Evolutionary conservation across 1,140 invertebrate species (phyloP).

Genomic region (Drosophila sp.): DNA sequence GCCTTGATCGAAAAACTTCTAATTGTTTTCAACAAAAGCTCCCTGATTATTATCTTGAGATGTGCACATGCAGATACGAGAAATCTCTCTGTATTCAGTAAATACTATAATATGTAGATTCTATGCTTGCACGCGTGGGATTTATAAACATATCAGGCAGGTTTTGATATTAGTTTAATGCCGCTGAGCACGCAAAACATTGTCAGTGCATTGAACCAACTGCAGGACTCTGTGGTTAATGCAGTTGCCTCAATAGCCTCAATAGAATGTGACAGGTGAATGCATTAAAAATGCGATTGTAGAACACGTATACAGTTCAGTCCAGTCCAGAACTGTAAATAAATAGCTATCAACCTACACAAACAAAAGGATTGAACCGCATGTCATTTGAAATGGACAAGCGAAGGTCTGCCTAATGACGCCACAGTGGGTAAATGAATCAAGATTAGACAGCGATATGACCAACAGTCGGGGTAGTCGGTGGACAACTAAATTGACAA

Average conservation of each 20-base stretch:
- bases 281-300: constrained; percentile 54
- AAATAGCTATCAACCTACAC: neutral
- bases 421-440: constrained; percentile 37
- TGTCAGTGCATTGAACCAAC: constrained; percentile 60
- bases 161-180: constrained; percentile 49
- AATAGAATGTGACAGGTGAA: constrained; percentile 47
- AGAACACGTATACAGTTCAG: constrained; percentile 5
- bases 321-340: neutral
- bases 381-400: neutral
- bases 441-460: constrained; percentile 49
- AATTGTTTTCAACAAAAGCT: too few species aligned
- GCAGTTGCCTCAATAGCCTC: constrained; percentile 37
- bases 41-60: too few species aligned
- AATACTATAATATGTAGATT: constrained; percentile 3
- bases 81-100: too few species aligned
- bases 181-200: constrained; percentile 53
- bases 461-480: constrained; percentile 4
- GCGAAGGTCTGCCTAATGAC: constrained; percentile 33
- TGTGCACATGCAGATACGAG: too few species aligned
- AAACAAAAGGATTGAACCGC: neutral
- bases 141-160: constrained; percentile 1
- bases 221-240: constrained; percentile 18
- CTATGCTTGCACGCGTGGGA: constrained; percentile 1
- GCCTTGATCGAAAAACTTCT: too few species aligned
- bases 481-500: constrained; percentile 44